phyloP scores from a whole-genome alignment of 1,140 invertebrate genomes.

The Rhizoglyphus robini region DNA sequence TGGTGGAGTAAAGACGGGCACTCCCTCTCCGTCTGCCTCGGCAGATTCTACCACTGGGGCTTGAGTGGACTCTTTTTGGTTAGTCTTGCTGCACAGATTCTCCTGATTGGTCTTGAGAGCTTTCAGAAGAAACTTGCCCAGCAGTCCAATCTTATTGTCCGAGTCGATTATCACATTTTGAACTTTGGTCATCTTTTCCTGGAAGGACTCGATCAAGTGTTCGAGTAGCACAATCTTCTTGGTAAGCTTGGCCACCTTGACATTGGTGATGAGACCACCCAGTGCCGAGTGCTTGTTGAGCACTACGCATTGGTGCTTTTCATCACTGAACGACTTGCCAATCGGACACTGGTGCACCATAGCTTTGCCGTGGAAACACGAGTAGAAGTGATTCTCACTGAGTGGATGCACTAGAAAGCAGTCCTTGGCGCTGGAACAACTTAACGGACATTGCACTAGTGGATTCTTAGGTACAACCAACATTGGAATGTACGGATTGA shows the following conservation, averaged over 20 bases:
- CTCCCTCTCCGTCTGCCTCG: too few relatives aligned
- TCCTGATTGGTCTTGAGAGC: background rate
- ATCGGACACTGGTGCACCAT: background rate
- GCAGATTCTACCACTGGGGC: too few relatives aligned
- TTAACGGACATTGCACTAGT: too few relatives aligned
- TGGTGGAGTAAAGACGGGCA: too few relatives aligned
- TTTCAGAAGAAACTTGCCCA: background rate
- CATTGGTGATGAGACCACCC: background rate
- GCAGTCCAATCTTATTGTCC: background rate
- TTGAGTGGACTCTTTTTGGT: too few relatives aligned
- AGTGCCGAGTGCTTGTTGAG: background rate
- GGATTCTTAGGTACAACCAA: too few relatives aligned
- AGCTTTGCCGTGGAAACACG: background rate
- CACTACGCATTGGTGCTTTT: background rate
- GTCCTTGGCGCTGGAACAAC: background rate
- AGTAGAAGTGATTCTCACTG: background rate
- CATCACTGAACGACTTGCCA: background rate
- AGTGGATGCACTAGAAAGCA: background rate
- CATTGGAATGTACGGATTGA: too few relatives aligned
- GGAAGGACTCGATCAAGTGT: background rate
- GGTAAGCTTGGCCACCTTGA: background rate
- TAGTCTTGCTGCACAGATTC: too few relatives aligned
- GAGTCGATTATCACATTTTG: background rate
- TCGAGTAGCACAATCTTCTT: background rate
- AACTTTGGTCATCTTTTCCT: background rate